Base-by-base conservation (phyloP, 2,888 invertebrate species). In the Chorisops tibialis region DNA sequence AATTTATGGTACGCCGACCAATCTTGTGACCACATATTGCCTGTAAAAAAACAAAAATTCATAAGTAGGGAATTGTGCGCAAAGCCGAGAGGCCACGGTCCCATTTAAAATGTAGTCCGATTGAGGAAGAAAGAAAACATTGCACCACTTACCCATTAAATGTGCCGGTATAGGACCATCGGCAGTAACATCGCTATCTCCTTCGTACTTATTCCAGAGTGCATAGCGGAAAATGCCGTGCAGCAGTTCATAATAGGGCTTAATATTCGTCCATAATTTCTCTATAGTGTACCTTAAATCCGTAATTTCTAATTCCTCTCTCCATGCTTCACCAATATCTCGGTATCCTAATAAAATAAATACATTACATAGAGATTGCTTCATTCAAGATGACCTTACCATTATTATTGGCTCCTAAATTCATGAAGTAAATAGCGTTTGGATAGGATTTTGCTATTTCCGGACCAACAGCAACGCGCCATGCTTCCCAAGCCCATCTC, bases 181-280 rank as follows among this genome's bases (percentile, higher is more conserved):
- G 61, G 76, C 0, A 85, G 86, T 70, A 87, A 88, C 30, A 77
- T 72, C 65, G 77, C 77, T 68, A 81, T 84, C 68, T 81, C 77
- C 59, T 84, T 73, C 1, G 70, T 85, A 84, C 61, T 78, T 74
- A 65, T 79, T 70, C 21, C 75, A 72, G 1, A 87, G 74, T 61
- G 81, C 81, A 64, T 80, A 82, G 65, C 91, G 79, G 0, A 86
- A 81, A 4, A 89, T 88, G 0, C 87, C 89, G 74, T 92, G 92
- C 0, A 92, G 77, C 22, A 88, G 76, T 18, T 78, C 71, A 73
- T 91, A 91, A 0, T 91, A 73, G 0, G 87, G 87, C 65, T 79
- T 77, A 1, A 91, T 73, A 61, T 80, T 78, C 2, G 79, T 69
- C 73, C 84, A 86, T 1, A 88, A 73, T 14, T 74, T 70, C 1